Conservation (phyloP, 1,140 invertebrate species). For the Microplitis demolitor region DNA sequence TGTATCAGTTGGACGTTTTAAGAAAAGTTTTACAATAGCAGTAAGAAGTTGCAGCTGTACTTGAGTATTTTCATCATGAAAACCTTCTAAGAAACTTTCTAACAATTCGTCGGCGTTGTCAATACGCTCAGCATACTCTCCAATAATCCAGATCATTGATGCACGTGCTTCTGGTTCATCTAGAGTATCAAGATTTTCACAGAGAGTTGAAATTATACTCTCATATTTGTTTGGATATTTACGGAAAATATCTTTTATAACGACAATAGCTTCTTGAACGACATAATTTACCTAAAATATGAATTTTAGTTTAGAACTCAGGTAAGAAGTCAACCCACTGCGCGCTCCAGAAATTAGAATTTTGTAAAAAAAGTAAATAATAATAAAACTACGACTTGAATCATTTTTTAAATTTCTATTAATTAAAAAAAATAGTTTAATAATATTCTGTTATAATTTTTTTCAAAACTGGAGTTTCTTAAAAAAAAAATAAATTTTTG, state of each 20-base stretch:
- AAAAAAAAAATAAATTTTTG: too few relatives aligned
- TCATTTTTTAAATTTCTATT: too few relatives aligned
- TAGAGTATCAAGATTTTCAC: slow-evolving; percentile 98
- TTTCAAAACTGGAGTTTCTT: too few relatives aligned
- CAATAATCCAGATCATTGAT: slow-evolving; percentile 99
- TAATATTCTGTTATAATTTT: too few relatives aligned
- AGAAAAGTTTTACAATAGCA: slow-evolving; percentile 97
- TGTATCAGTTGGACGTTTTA: slow-evolving; percentile 97
- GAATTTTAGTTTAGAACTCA: neutral
- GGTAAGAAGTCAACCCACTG: neutral
- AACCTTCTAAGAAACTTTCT: slow-evolving; percentile 99
- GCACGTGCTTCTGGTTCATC: slow-evolving; percentile 99
- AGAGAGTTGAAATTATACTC: slow-evolving; percentile 98
- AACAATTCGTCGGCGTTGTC: slow-evolving; percentile 99
- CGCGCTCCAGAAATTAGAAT: too few relatives aligned
- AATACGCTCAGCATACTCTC: slow-evolving; percentile 98
- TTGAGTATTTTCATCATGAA: slow-evolving; percentile 99
- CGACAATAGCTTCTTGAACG: slow-evolving; percentile 99
- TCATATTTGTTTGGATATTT: slow-evolving; percentile 99
- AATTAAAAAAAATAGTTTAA: too few relatives aligned
- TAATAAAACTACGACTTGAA: too few relatives aligned
- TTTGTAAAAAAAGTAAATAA: too few relatives aligned
- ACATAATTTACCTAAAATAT: slow-evolving; percentile 88
- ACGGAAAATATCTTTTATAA: slow-evolving; percentile 99
- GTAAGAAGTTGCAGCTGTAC: slow-evolving; percentile 97